Conservation (phyloP, 2,113 vertebrate species). For the Ahaetulla prasina region DNA sequence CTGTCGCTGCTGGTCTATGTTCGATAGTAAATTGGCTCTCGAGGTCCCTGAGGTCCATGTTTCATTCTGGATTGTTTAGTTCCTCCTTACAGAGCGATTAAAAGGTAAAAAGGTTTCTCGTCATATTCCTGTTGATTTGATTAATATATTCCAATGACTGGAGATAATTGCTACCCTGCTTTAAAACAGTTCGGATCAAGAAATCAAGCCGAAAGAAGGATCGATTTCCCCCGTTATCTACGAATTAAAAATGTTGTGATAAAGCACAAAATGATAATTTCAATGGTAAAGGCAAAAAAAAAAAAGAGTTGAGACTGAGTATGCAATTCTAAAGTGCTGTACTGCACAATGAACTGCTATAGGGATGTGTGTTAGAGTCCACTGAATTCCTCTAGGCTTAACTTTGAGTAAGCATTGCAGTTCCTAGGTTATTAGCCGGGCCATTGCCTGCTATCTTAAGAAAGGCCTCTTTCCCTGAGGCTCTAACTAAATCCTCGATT, state of each 20-base stretch:
- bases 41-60: background rate
- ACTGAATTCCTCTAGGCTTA: background rate
- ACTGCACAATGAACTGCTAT: background rate
- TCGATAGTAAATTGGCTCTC: background rate
- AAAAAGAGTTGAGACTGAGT: background rate
- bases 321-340: background rate
- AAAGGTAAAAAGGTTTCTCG: background rate
- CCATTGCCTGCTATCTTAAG: background rate
- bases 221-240: background rate
- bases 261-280: background rate
- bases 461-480: background rate
- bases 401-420: background rate
- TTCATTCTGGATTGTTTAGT: background rate
- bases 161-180: background rate
- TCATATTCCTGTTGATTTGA: background rate
- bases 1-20: background rate
- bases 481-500: background rate
- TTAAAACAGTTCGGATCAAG: background rate
- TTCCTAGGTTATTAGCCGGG: background rate
- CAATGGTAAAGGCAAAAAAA: background rate
- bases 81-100: too few relatives aligned
- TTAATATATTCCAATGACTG: background rate
- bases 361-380: background rate
- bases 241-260: background rate
- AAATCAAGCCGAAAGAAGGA: background rate